phyloP scores from a whole-genome alignment of 35 echinoderm and acorn worm genomes.

The Strongylocentrotus purpuratus region DNA sequence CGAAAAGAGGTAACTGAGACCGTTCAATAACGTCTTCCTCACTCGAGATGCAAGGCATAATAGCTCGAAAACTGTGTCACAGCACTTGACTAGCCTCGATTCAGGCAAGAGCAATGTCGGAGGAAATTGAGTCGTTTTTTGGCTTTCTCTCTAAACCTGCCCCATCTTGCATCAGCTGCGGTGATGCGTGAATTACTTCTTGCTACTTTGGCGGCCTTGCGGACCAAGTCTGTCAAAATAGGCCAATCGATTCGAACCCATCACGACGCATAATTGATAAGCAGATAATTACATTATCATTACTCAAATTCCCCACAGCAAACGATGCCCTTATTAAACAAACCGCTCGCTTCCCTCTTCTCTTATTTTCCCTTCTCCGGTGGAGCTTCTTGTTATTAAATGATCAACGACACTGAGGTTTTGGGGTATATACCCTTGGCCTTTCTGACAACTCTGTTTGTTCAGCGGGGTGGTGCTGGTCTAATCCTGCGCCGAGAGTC shows the following conservation, averaged over 20 bases:
- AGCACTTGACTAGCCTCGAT: not conserved
- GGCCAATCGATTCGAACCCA: slow-evolving; percentile 29
- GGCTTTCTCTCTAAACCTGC: not conserved
- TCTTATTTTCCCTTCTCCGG: not conserved
- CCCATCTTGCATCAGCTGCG: not conserved
- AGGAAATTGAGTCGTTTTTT: not conserved
- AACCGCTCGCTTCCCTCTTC: not conserved
- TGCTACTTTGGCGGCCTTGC: slow-evolving; percentile 42
- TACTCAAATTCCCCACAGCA: slow-evolving; percentile 38
- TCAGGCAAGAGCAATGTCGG: not conserved
- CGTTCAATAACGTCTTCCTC: slow-evolving; percentile 30
- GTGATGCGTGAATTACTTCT: slow-evolving; percentile 29
- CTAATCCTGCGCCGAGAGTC: not conserved
- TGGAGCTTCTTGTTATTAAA: slow-evolving; percentile 17
- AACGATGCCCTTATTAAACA: slow-evolving; percentile 7
- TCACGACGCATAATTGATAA: slow-evolving; percentile 51
- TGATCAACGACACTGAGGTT: slow-evolving; percentile 9
- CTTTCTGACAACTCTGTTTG: slow-evolving; percentile 25
- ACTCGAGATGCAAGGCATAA: slow-evolving; percentile 25
- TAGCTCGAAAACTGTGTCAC: slow-evolving; percentile 25
- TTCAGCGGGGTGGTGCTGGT: not conserved
- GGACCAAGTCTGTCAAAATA: slow-evolving; percentile 48
- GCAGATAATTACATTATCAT: slow-evolving; percentile 55
- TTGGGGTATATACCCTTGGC: slow-evolving; percentile 28
- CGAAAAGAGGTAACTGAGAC: slow-evolving; percentile 20